Evolutionary conservation across 1,140 invertebrate genomes (phyloP).

Genomic region (Aphis gossypii): DNA sequence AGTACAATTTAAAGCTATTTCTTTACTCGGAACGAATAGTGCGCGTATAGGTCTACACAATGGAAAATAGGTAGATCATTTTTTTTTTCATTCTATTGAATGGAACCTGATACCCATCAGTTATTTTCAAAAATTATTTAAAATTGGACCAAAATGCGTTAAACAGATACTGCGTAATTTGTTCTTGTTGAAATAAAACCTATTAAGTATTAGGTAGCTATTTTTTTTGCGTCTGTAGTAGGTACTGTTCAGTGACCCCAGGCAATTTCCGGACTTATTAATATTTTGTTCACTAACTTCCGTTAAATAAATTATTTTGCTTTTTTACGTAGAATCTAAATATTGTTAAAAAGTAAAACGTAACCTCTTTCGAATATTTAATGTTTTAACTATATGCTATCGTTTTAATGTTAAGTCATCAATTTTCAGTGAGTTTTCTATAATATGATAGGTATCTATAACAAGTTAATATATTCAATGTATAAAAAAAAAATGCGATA

Average conservation of each 20-base stretch:
- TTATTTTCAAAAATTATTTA: background rate
- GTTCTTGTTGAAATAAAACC: background rate
- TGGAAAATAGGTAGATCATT: background rate
- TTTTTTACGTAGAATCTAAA: background rate
- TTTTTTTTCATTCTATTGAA: background rate
- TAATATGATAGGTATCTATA: background rate
- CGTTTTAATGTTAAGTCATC: background rate
- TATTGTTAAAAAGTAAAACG: background rate
- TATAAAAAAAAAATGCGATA: background rate
- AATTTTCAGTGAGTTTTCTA: background rate
- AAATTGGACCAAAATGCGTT: background rate
- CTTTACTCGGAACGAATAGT: background rate
- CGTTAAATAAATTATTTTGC: background rate
- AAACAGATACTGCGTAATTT: background rate
- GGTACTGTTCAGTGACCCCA: conserved; percentile 17
- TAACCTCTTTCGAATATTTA: background rate
- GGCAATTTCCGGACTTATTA: conserved; percentile 10
- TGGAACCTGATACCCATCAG: background rate
- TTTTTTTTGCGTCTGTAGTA: background rate
- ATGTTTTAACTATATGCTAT: background rate
- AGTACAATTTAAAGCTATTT: background rate
- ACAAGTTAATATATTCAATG: background rate
- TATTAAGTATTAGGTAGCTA: background rate
- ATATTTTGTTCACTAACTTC: conserved; percentile 16
- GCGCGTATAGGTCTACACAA: background rate